Conservation (phyloP, 2,797 vertebrate species). For the Sorex maritimensis region DNA sequence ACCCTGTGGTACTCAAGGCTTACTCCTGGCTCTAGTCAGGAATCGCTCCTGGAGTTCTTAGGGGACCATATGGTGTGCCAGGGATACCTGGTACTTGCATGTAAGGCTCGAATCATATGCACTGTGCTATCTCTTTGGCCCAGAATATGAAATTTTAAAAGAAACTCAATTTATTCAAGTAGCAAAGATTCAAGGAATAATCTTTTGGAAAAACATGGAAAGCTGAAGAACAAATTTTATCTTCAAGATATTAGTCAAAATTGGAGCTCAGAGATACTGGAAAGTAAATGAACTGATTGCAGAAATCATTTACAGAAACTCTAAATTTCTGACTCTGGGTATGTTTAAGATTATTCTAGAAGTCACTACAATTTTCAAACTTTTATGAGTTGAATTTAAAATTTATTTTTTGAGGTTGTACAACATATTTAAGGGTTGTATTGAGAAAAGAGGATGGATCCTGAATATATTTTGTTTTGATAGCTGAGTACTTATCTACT, state of each 20-base stretch:
- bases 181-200: not conserved
- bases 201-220: not conserved
- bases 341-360: constrained; percentile 24
- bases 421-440: not conserved
- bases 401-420: not conserved
- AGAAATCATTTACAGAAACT: not conserved
- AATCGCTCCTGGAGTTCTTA: too few species aligned
- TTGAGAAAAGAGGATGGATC: not conserved
- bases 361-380: not conserved
- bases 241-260: not conserved
- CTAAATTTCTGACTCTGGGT: not conserved
- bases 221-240: not conserved
- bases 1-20: too few species aligned
- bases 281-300: not conserved
- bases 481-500: not conserved
- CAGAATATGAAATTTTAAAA: too few species aligned
- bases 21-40: too few species aligned
- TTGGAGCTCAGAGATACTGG: not conserved
- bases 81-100: too few species aligned
- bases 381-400: constrained; percentile 5
- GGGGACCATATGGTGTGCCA: too few species aligned
- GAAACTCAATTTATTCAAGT: not conserved
- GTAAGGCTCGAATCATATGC: too few species aligned
- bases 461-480: not conserved
- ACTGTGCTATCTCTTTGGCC: too few species aligned